Evolutionary conservation across 2,113 vertebrate species (phyloP), one percentile per base, ranked within the genome.

Genomic region (Nyctibius bracteatus): DNA sequence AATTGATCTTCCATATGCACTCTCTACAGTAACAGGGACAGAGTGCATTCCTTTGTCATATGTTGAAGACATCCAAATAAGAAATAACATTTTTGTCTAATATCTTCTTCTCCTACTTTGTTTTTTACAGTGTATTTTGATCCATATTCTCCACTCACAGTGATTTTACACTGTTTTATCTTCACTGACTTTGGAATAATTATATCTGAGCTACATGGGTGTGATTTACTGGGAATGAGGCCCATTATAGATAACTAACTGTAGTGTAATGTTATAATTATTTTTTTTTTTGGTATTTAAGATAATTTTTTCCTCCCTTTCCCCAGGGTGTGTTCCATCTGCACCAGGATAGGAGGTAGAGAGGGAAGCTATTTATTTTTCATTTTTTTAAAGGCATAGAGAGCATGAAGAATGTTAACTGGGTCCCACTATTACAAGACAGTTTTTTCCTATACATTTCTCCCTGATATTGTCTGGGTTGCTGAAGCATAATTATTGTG

Each of bases 351-450:
- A 82, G 58, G 61, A 75, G 47, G 43, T 55, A 84, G 52, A 88
- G 86, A 88, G 9, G 17, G 51, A 90, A 95, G 27, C 20, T 74
- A 65, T 83, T 95, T 81, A 86, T 90, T 95, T 86, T 92, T 84
- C 55, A 25, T 57, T 28, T 51, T 88, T 93, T 92, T 86, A 94
- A 95, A 94, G 80, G 27, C 72, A 89, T n/a, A 81, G 84, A 79
- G 44, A 65, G 4, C 54, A 75, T 35, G 18, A 92, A 63, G 61
- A 72, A 44, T 6, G 7, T 44, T 66, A 68, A 44, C 25, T 62
- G 47, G 2, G 6, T 88, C 67, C 59, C 33, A 43, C 25, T 59
- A 27, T 25, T 79, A 21, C 19, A 27, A 92, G 30, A 31, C 16
- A 2, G 54, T 39, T 55, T 57, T 73, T 20, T 54, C 3, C 18